Evolutionary conservation across 2,113 vertebrate species (phyloP), one percentile per base, ranked within the genome.

Genomic region (Pogonocichla stellata): DNA sequence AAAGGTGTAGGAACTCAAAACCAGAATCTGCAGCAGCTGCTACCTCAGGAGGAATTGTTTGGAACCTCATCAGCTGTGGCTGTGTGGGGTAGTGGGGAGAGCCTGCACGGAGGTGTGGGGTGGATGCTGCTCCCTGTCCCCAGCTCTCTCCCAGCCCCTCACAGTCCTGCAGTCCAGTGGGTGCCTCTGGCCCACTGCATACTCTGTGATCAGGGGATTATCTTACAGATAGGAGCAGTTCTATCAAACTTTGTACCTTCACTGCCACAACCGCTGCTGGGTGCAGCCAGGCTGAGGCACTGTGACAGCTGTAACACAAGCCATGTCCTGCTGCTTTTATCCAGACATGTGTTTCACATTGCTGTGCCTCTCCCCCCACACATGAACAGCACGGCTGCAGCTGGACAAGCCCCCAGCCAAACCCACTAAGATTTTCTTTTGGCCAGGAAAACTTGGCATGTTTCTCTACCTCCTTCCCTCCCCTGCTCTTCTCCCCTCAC

Each of bases 361-460:
- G 29, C 86, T 72, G 71, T 24, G 48, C 61, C 33, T 69, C 69
- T 67, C 53, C 40, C 66, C 40, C 34, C 4, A 4, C 50, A 23
- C 12, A 45, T 9, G 9, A 61, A 69, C 71, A 84, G 31, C 54
- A 13, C 2, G 24, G 81, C 93, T 80, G 40, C 1, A 90, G 85
- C 88, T 94, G 93, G 85, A 89, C 60, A 42, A 97, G 47, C 36
- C 95, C 93, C 74, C 65, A 93, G 95, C 94, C 96, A 93, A 93
- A 88, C 42, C 43, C 64, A 3, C 51, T 45, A 56, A 72, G 67
- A 66, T 90, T 91, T 91, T 85, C 48, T 34, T 40, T 72, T 70
- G 80, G 85, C 93, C 1, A 80, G 38, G 50, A 92, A 88, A 79
- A 40, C 84, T 95, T 88, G 80, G 91, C 40, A 2, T 80, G 60